These are phyloP conservation scores for Lottia gigantea DNA, from an alignment of 2,888 invertebrate species.

Conservation along the genomic window DNA sequence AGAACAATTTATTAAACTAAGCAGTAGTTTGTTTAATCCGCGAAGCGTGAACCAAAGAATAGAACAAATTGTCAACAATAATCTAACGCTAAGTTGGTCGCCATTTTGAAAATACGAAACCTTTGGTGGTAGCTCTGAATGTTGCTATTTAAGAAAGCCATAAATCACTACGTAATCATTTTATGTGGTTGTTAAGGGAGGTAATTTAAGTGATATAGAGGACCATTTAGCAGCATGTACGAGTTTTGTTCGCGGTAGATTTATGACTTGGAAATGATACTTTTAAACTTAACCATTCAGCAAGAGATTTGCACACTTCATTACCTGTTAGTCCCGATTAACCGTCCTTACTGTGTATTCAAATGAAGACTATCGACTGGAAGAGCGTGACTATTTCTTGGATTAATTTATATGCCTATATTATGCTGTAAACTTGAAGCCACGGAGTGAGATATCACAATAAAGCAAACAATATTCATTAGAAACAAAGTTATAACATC, in stretches of 20 bases:
- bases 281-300: background rate
- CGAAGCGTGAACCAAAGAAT: background rate
- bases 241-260: background rate
- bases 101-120: slow-evolving; percentile 9
- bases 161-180: slow-evolving; percentile 10
- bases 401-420: too few relatives aligned
- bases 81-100: background rate
- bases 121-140: background rate
- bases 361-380: too few relatives aligned
- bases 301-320: too few relatives aligned
- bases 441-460: too few relatives aligned
- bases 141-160: background rate
- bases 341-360: too few relatives aligned
- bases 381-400: too few relatives aligned
- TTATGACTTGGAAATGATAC: background rate
- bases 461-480: too few relatives aligned
- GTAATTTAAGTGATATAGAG: background rate
- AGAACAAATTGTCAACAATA: slow-evolving; percentile 4
- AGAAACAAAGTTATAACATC: too few relatives aligned
- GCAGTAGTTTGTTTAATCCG: slow-evolving; percentile 6
- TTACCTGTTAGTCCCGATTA: too few relatives aligned
- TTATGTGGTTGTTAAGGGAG: background rate
- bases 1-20: slow-evolving; percentile 9
- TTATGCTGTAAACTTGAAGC: too few relatives aligned
- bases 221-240: slow-evolving; percentile 6